Conservation (phyloP, 2,113 vertebrate genomes). For the Lepus americanus region DNA sequence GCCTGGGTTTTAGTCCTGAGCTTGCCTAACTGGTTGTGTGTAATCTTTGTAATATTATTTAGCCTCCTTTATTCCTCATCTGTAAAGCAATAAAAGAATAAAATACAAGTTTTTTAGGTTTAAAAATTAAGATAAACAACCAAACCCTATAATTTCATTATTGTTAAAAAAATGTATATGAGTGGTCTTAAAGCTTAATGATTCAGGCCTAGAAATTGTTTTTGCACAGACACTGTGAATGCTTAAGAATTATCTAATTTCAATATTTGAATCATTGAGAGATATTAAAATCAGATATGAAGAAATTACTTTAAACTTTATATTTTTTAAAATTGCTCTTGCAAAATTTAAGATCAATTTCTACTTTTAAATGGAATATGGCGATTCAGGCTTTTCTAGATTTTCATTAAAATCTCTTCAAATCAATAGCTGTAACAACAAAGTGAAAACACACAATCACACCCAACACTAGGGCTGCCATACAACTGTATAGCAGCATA, state of each 20-base stretch:
- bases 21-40: background rate
- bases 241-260: background rate
- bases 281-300: background rate
- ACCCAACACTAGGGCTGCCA: background rate
- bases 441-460: background rate
- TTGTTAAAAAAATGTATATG: background rate
- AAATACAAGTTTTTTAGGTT: conserved; percentile 7
- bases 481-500: background rate
- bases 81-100: conserved; percentile 11
- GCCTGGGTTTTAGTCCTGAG: conserved; percentile 4
- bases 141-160: background rate
- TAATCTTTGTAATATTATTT: background rate
- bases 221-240: background rate
- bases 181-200: background rate
- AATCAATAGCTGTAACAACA: background rate
- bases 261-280: background rate
- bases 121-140: background rate
- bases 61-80: background rate
- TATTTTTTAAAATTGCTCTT: conserved; percentile 3
- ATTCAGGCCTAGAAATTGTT: background rate
- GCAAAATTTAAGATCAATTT: background rate
- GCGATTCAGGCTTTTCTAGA: background rate
- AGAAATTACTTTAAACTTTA: background rate
- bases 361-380: background rate
- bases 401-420: conserved; percentile 20